Evolutionary conservation across 2,113 vertebrate genomes (phyloP).

Genomic region (Epinephelus lanceolatus): DNA sequence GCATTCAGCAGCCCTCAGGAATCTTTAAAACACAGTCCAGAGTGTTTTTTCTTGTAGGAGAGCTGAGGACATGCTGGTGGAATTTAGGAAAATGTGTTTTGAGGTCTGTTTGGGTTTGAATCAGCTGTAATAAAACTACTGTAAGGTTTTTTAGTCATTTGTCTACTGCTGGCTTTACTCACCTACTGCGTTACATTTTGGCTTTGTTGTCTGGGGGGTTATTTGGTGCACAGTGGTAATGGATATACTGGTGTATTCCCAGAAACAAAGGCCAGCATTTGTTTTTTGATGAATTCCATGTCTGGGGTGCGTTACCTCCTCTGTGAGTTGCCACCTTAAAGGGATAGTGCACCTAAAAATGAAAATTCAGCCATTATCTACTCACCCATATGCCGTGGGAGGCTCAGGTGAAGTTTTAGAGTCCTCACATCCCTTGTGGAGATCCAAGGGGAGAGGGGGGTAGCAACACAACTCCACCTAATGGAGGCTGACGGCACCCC

Average conservation of each 20-base stretch:
- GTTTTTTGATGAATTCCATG: neutral
- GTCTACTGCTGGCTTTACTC: neutral
- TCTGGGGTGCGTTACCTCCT: neutral
- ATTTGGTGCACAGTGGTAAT: neutral
- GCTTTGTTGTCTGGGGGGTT: neutral
- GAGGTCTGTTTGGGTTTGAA: neutral
- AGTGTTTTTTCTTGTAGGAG: neutral
- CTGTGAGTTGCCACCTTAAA: neutral
- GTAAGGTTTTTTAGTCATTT: neutral
- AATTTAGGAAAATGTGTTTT: neutral
- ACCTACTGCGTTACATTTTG: neutral
- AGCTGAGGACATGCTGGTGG: neutral
- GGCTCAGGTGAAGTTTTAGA: no score
- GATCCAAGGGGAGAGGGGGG: no score
- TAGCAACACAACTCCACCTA: no score
- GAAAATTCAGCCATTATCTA: no score
- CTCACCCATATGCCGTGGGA: no score
- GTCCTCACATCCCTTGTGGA: no score
- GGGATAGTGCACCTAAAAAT: no score
- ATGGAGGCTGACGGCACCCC: no score
- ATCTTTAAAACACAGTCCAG: neutral
- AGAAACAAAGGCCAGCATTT: neutral
- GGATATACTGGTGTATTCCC: neutral
- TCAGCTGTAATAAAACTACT: neutral
- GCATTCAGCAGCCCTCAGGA: neutral